These are phyloP conservation scores for Propithecus coquereli DNA, from an alignment of 2,113 vertebrate species.

Conservation along the genomic window DNA sequence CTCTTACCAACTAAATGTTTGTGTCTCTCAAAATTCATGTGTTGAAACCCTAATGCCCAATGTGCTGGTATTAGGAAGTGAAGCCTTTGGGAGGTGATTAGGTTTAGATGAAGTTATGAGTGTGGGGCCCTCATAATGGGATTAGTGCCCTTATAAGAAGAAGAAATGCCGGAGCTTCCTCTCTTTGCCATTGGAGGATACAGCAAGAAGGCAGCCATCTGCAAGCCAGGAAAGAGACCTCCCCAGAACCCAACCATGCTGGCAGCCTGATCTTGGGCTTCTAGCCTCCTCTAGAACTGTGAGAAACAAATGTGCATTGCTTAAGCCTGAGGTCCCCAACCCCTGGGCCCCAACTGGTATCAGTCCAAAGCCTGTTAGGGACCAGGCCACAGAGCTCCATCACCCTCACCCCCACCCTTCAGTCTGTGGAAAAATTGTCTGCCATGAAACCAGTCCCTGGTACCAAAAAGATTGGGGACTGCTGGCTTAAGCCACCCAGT, in stretches of 20 bases:
- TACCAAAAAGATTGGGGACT: no score
- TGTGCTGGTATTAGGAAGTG: neutral
- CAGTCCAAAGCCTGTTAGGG: no score
- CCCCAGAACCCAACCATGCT: neutral
- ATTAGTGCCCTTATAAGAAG: neutral
- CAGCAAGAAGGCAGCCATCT: neutral
- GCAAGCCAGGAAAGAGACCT: neutral
- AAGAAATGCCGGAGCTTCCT: neutral
- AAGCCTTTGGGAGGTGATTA: neutral
- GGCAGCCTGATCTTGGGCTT: neutral
- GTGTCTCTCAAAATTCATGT: neutral
- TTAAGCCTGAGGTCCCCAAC: neutral
- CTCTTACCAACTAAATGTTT: neutral
- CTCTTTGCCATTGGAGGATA: neutral
- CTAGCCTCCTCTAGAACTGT: neutral
- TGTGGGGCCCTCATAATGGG: neutral
- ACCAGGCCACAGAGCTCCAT: no score
- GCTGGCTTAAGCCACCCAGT: neutral
- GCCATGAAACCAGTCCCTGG: no score
- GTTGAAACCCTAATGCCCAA: neutral
- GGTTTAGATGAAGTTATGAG: neutral
- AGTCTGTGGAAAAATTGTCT: no score
- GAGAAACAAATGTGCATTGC: neutral
- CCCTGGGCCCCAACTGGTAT: no score
- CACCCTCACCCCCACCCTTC: no score